A percentile compares a stretch with the other conserved stretches of the same genome.
Evolutionary conservation across 1,140 invertebrate genomes (phyloP).

Genomic region (Drosophila neocordata): DNA sequence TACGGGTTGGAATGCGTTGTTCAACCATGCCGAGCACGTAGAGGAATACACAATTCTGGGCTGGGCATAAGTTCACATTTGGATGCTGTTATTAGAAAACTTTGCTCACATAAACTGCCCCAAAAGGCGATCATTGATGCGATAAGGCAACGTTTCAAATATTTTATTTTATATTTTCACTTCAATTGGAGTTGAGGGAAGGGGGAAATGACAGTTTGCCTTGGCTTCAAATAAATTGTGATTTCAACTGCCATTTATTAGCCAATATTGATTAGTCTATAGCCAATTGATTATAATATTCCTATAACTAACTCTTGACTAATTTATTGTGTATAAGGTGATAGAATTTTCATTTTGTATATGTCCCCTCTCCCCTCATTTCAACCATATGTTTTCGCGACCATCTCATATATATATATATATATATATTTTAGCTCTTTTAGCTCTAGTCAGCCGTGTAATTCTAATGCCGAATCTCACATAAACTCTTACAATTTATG

Average conservation of each 20-base stretch:
- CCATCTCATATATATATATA: constrained; percentile 13
- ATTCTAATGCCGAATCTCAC: constrained; percentile 63
- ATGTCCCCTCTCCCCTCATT: constrained; percentile 23
- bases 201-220: too few relatives aligned
- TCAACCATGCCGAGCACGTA: constrained; percentile 67
- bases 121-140: constrained; percentile 69
- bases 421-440: constrained; percentile 9
- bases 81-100: constrained; percentile 78
- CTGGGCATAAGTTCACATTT: constrained; percentile 74
- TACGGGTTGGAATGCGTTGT: constrained; percentile 23
- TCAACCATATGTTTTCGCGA: constrained; percentile 35
- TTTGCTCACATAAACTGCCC: constrained; percentile 70
- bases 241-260: constrained; percentile 1
- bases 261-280: neutral
- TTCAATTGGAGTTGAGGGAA: neutral
- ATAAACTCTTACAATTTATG: constrained; percentile 63
- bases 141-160: constrained; percentile 57
- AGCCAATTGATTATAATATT: constrained; percentile 8
- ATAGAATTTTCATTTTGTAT: neutral
- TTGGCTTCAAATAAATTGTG: neutral
- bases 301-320: neutral
- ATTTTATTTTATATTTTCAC: constrained; percentile 38
- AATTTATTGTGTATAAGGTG: neutral
- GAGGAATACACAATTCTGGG: constrained; percentile 24
- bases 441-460: constrained; percentile 54